Evolutionary conservation across 2,888 invertebrate species (phyloP), one percentile per base, ranked within the genome.

Genomic region (Lasioglossum vierecki): DNA sequence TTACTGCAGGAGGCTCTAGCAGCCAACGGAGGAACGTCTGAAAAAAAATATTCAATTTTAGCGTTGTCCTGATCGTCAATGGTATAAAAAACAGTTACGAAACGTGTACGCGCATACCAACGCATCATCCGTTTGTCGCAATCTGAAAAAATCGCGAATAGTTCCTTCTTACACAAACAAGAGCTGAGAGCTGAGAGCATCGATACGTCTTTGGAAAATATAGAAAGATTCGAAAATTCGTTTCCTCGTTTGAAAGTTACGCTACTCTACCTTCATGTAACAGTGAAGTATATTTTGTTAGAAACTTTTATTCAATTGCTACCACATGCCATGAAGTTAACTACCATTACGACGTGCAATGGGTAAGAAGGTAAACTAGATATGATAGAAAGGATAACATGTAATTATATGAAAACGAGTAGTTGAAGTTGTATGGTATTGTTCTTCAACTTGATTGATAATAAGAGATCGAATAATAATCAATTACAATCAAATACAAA

Each of bases 281-380:
- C 35, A 53, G 2, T 22, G 41, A 18, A 8, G n/a, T 35, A 44
- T 57, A 75, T n/a, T 75, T 60, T 57, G 18, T 8, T 35, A 11
- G 53, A 13, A 22, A 68, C 22, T 9, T 68, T 68, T 68, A 18
- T 68, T 68, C 9, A 39, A 39, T 68, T 68, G 35, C 39, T 39
- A 11, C 22, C 35, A 39, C 35, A 68, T 68, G 39, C 66, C 66
- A 35, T 0, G 18, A 39, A 39, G 35, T 77, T 77, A 49, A 41
- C 49, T 53, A 49, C 26, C 41, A 73, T 46, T 39, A 22, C 72
- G 30, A 53, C 2, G 22, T 81, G 76, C 72, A 53, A 22, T 66
- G 76, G 44, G 66, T 73, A 83, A 83, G 76, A 80, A 72, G 83
- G 63, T 72, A 83, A 71, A 81, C 81, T 66, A 46, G 76, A 26